phyloP scores from a whole-genome alignment of 2,888 invertebrate genomes.

The Lagria hirta region DNA sequence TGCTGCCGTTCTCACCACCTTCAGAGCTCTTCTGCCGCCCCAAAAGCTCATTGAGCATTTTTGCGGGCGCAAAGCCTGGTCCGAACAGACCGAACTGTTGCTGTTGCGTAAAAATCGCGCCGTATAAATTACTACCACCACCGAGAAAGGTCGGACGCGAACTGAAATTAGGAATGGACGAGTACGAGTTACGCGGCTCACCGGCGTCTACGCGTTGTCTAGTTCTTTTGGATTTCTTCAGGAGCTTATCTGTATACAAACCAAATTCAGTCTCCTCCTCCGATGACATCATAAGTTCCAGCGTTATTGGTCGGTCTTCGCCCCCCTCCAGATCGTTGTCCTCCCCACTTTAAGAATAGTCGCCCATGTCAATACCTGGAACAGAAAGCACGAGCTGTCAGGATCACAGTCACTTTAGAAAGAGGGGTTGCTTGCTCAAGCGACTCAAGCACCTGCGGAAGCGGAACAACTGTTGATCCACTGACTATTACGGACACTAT shows the following conservation, averaged over 20 bases:
- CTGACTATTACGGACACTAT: constrained; percentile 9
- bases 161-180: constrained; percentile 74
- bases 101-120: constrained; percentile 80
- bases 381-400: constrained; percentile 35
- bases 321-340: constrained; percentile 61
- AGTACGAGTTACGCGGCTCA: constrained; percentile 92
- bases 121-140: constrained; percentile 74
- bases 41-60: constrained; percentile 88
- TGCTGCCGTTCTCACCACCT: constrained; percentile 53
- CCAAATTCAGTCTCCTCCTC: constrained; percentile 93
- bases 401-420: constrained; percentile 37
- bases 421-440: no score
- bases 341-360: constrained; percentile 60
- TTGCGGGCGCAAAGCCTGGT: constrained; percentile 82
- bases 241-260: constrained; percentile 90
- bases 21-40: constrained; percentile 69
- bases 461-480: constrained; percentile 22
- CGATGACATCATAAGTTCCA: constrained; percentile 93
- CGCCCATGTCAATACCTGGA: constrained; percentile 56
- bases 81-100: constrained; percentile 82
- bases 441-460: constrained; percentile 41
- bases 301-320: constrained; percentile 78
- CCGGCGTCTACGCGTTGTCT: constrained; percentile 96
- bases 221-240: constrained; percentile 91
- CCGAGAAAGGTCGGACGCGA: constrained; percentile 77